phyloP scores from a whole-genome alignment of 2,113 vertebrate species.

The Trematomus loennbergii region DNA sequence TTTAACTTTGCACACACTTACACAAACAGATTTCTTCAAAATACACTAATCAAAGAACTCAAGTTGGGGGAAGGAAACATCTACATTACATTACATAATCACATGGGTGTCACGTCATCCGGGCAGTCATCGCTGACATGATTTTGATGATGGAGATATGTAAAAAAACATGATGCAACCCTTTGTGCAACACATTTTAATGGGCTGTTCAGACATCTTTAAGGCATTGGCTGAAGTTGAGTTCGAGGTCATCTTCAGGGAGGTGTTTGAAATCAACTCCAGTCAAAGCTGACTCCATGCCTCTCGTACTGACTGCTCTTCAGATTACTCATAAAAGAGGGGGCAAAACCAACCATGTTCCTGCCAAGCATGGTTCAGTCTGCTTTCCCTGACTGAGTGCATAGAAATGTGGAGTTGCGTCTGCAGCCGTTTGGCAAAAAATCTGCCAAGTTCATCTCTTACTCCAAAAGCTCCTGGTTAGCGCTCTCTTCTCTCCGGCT shows the following conservation, averaged over 20 bases:
- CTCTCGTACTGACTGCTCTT: constrained; percentile 75
- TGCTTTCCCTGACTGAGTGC: constrained; percentile 79
- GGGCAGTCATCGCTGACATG: constrained; percentile 67
- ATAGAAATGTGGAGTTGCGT: constrained; percentile 77
- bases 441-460: constrained; percentile 7
- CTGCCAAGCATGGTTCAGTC: constrained; percentile 80
- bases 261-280: constrained; percentile 66
- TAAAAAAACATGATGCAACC: constrained; percentile 68
- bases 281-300: constrained; percentile 76
- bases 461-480: constrained; percentile 49
- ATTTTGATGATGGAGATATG: constrained; percentile 62
- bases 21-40: constrained; percentile 68
- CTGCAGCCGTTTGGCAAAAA: constrained; percentile 55
- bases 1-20: constrained; percentile 52
- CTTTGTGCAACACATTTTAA: constrained; percentile 68
- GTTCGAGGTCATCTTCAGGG: constrained; percentile 48
- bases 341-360: constrained; percentile 83
- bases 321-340: constrained; percentile 83
- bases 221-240: constrained; percentile 78
- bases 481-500: constrained; percentile 4
- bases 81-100: constrained; percentile 72
- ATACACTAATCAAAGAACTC: constrained; percentile 53
- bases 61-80: constrained; percentile 76
- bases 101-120: constrained; percentile 74
- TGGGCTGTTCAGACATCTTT: constrained; percentile 59